Base-by-base conservation (phyloP, 2,797 vertebrate genomes). In the Galagoides demidoff region DNA sequence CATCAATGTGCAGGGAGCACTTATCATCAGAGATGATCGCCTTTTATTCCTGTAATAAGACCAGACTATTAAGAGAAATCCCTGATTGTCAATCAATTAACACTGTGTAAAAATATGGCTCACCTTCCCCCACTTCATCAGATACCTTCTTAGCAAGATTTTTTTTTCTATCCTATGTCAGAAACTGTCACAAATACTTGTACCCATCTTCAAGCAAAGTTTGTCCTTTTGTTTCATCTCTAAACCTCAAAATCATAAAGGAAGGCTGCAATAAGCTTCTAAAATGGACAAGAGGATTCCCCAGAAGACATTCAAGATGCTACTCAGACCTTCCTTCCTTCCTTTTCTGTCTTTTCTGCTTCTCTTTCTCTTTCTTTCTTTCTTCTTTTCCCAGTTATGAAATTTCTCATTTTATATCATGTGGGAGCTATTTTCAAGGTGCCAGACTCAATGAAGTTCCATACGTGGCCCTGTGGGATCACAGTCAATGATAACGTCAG, bases 21-120 rank as follows among this genome's bases (percentile, higher is more conserved):
- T 34, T 64, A 79, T 77, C 55, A 82, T 27, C 45, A 49, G 89
- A 63, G 43, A 76, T 90, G 74, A 83, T 91, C 45, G 88, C n/a
- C 45, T 68, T 85, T 90, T 59, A 70, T 94, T 95, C 45, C 27
- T 85, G 23, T 59, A 82, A 39, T 85, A 82, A 94, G 55, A 95
- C 45, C 19, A 91, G 49, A 92, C 17, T 73, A 74, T 86, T 77
- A 90, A 37, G 45, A 88, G 90, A 92, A 92, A 91, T 43, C 19
- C 49, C 57, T 95, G 97, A 92, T 92, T 96, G 94, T 96, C 95
- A 78, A 34, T 81, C 81, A 84, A 86, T 25, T 25, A 39, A 82
- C 49, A 52, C 52, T 90, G 11, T 6, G 7, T 73, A 95, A 49
- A 81, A 66, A 37, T 25, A 31, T 59, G 45, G 70, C 39, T 81